Evolutionary conservation across 1,140 invertebrate species (phyloP), one percentile per base, ranked within the genome.

Genomic region (Hormaphis cornu): DNA sequence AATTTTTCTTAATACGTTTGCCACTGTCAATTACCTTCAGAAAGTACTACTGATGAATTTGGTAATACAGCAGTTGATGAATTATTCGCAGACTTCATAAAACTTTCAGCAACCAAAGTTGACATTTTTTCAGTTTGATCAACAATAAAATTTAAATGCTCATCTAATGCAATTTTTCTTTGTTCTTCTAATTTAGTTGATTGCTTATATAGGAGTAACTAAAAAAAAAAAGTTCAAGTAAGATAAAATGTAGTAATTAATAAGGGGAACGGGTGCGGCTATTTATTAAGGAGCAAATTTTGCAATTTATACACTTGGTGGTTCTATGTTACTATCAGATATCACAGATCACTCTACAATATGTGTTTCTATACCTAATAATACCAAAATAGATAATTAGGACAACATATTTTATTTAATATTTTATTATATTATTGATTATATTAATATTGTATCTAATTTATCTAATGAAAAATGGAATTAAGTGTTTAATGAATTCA

Each of bases 111-210:
- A 33, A 95, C 78, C 80, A 91, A 86, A 3, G 89, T 89, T 26
- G 95, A 97, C 81, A 96, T 97, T 77, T 97, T 96, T 80, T 99
- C 96, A 0, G 97, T 98, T 80, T 97, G 93, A 80, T 96, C 95
- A 50, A 99, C 95, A 76, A 99, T 97, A 76, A 97, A 98, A 78
- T 93, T 97, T 22, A 99, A 82, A 79, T 99, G 96, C 73, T 97
- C 88, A 82, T 99, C 96, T 46, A 98, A 82, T 0, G 94, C 94
- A 75, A 95, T 90, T 77, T 98, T 97, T 63, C 93, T 84, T 75
- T 96, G 95, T 75, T 95, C 93, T 78, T 98, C 95, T 24, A 97
- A 81, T 73, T 90, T 86, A 24, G 89, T 90, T 76, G 93, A 88
- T 73, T 96, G 90, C 77, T 97, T 97, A 77, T 89, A 96, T 79